Percentiles rank a stretch among this genome's conserved stretches.
Evolutionary conservation across 2,797 vertebrate species (phyloP).

Genomic region (Alca torda): DNA sequence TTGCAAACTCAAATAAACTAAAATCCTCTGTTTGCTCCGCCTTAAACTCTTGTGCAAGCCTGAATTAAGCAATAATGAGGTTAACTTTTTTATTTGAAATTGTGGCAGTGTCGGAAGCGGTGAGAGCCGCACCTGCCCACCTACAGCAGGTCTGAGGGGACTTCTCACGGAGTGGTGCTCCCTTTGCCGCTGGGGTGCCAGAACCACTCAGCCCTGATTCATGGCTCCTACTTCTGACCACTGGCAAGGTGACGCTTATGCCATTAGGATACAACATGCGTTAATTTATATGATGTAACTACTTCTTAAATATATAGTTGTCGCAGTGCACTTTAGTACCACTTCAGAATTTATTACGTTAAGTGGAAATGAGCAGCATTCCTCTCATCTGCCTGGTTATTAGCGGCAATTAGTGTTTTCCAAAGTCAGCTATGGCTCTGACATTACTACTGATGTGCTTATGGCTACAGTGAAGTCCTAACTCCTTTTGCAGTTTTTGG

Average conservation of each 20-base stretch:
- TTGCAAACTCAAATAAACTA: background rate
- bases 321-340: background rate
- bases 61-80: background rate
- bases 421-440: background rate
- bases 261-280: background rate
- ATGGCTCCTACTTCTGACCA: background rate
- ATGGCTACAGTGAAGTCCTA: constrained; percentile 1
- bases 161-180: background rate
- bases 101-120: background rate
- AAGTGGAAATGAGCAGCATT: background rate
- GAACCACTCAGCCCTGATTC: background rate
- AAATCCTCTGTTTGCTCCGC: background rate
- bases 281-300: background rate
- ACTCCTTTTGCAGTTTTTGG: constrained; percentile 55
- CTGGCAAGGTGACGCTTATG: background rate
- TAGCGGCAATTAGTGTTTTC: background rate
- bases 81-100: background rate
- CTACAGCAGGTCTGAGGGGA: background rate
- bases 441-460: background rate
- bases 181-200: background rate
- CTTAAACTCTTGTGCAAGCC: background rate
- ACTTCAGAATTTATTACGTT: background rate
- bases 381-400: background rate
- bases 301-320: background rate
- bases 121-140: background rate